A percentile compares a stretch with the other conserved stretches of the same genome.
These are phyloP conservation scores for Lasioglossum baleicum DNA, from an alignment of 1,140 invertebrate genomes.

Conservation along the genomic window DNA sequence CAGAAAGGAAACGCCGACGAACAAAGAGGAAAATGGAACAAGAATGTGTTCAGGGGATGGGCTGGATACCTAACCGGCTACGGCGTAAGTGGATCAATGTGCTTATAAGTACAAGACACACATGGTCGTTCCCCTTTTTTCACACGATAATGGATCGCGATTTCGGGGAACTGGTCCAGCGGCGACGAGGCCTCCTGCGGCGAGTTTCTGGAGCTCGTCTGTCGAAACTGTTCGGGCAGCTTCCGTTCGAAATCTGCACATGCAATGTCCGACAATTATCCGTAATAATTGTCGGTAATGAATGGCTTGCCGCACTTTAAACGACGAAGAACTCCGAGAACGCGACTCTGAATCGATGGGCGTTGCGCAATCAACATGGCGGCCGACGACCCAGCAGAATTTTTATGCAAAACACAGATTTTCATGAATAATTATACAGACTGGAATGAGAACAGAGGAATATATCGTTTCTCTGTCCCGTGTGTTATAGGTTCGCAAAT, in stretches of 20 bases:
- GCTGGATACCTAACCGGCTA: background rate
- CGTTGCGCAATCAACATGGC: background rate
- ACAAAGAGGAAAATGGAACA: background rate
- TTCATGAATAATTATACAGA: too few species aligned
- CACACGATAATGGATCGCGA: background rate
- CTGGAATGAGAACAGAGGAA: too few species aligned
- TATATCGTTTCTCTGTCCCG: too few species aligned
- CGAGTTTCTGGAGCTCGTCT: background rate
- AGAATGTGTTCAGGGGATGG: background rate
- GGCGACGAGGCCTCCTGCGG: background rate
- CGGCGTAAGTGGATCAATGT: background rate
- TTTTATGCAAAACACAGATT: background rate
- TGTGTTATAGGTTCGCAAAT: too few species aligned
- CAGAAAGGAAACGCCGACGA: slow-evolving; percentile 15
- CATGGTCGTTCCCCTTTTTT: background rate
- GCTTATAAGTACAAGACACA: too few species aligned
- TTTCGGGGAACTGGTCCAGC: background rate
- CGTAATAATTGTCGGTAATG: background rate
- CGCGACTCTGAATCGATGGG: too few species aligned
- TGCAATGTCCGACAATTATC: background rate
- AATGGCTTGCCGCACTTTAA: too few species aligned
- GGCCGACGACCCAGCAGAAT: background rate
- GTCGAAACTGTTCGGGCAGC: background rate
- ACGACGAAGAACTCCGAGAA: background rate
- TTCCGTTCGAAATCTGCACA: background rate